Base-by-base conservation (phyloP, 2,113 vertebrate species). In the Lepus europaeus region DNA sequence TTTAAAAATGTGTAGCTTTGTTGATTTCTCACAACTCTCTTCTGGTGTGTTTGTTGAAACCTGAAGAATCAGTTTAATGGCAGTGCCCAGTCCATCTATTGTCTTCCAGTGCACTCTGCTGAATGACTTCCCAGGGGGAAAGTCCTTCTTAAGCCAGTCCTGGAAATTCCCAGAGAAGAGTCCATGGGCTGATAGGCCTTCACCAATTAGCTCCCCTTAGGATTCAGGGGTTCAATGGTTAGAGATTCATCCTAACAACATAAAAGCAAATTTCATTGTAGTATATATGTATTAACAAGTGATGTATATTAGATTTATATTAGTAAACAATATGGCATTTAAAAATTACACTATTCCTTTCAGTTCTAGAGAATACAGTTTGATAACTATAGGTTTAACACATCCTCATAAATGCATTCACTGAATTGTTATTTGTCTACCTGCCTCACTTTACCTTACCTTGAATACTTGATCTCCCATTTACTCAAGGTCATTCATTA, bases 61-160 rank as follows among this genome's bases (percentile, higher is more conserved):
- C 17, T 31, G 19, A 29, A 9, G 19, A 29, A 9, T 70, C 1
- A 17, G 6, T 39, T 9, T 82, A 17, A 22, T 31, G 27, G 6
- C 22, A 33, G 7, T 51, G 56, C 36, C 64, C 45, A 45, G 45
- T 45, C 45, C 45, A 45, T 59, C 56, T 59, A 17, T 59, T 59
- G 56, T 59, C 3, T 68, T 6, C 29, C 8, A 9, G 0, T 22
- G 39, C 2, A 64, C 45, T 17, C 12, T 0, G 5, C 9, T 33
- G 2, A 74, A 61, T 3, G 27, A 25, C 4, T 49, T 13, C 7
- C 9, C 7, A 9, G 1, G 19, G 31, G 64, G 63, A 82, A 56
- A 0, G 12, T 14, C 31, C 87, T 61, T 51, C 61, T 61, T 4
- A 74, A 36, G 10, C 6, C 23, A 27, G 51, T 39, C 20, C 20